Conservation (phyloP, 2,888 invertebrate species). For the Himalopsyche kuldschensis region DNA sequence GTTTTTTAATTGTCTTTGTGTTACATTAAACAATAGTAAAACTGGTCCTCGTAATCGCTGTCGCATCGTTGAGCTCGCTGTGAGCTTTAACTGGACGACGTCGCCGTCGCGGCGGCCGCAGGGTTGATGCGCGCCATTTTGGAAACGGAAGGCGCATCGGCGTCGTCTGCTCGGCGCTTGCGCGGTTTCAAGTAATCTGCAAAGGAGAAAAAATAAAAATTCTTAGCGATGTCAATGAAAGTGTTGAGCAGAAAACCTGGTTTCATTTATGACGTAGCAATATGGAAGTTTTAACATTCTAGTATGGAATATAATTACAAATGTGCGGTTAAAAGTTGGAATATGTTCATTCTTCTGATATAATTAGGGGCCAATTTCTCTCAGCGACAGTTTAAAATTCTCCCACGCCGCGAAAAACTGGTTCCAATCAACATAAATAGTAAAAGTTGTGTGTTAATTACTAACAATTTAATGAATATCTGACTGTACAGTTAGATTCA, state of each 20-base stretch:
- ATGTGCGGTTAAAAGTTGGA: no score
- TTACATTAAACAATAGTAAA: neutral
- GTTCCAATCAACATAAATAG: no score
- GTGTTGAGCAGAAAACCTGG: neutral
- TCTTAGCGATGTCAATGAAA: neutral
- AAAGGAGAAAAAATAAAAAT: slow-evolving; percentile 40
- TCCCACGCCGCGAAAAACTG: no score
- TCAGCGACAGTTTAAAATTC: no score
- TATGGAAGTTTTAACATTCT: no score
- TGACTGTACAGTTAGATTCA: no score
- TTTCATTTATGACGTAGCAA: neutral
- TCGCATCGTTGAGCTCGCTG: neutral
- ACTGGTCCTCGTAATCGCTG: neutral
- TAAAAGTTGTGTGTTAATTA: no score
- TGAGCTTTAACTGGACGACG: neutral
- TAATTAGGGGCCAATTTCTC: no score
- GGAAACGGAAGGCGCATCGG: slow-evolving; percentile 56
- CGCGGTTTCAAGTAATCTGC: slow-evolving; percentile 70
- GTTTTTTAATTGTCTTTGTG: no score
- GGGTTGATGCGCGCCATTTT: slow-evolving; percentile 44
- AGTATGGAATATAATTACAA: no score
- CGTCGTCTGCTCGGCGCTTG: slow-evolving; percentile 58
- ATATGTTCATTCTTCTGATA: no score
- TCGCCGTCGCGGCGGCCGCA: neutral
- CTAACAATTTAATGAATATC: no score